Base-by-base conservation (phyloP, 2,888 invertebrate species). In the Meloe dianella region DNA sequence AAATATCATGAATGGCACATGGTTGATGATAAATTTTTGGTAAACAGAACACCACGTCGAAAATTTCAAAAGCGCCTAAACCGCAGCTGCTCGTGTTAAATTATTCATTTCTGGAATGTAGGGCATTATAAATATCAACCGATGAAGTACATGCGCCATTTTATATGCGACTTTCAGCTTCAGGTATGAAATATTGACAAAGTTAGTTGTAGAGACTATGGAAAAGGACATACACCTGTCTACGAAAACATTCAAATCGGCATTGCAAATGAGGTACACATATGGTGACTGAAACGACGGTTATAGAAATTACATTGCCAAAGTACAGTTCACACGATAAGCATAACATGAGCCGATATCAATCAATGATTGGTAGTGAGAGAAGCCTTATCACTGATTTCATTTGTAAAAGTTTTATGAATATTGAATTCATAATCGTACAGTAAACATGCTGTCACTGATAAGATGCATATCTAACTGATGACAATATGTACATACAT, bases 361-460 rank as follows among this genome's bases (percentile, higher is more conserved):
- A 47, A 47, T 47, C 47, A 20, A 2, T 47, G 54, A 54, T 54
- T 54, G 14, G 20, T 24, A 51, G 4, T 54, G 8, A 10, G 12
- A 54, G 41, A 54, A 54, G 20, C 24, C 8, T 6, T 54, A 54
- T 24, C 20, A 24, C 24, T 54, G 73, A 74, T 73, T 64, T 72
- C 73, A 74, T 74, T 73, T 65, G 69, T 64, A 65, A 71, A 65
- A 68, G 69, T 67, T 69, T 69, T 70, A 73, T 74, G 72, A 73
- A 73, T 73, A 17, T 76, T 74, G 75, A 74, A 76, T 74, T 71
- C 69, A 71, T 71, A 65, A 60, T 35, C 35, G 57, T 6, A 62
- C 62, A 41, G 59, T 62, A 68, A 68, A 68, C 24, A 54, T 10
- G 54, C 24, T 54, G 54, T 54, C 54, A 24, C 12, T 54, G 54